Conservation (phyloP, 2,797 vertebrate species). For the Onychomys torridus region DNA sequence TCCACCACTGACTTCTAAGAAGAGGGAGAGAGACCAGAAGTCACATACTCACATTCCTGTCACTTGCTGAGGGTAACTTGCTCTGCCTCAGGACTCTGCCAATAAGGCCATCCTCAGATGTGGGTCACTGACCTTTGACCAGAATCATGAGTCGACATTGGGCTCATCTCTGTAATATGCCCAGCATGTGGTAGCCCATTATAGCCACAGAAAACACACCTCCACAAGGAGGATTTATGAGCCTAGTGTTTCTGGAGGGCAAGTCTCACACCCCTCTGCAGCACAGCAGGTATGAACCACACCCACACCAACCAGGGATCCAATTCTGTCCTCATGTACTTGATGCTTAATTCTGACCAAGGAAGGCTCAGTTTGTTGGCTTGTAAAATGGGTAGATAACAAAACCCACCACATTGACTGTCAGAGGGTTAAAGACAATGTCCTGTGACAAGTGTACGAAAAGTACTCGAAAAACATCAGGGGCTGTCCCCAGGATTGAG, state of each 20-base stretch:
- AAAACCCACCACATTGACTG: neutral
- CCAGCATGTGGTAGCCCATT: neutral
- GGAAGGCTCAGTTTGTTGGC: neutral
- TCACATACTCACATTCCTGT: neutral
- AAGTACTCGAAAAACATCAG: neutral
- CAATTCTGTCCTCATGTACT: neutral
- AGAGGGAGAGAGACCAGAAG: neutral
- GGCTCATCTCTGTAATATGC: neutral
- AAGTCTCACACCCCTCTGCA: accelerated
- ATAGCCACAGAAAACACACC: neutral
- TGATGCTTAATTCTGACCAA: neutral
- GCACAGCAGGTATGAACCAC: no score
- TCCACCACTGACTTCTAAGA: neutral
- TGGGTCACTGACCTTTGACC: neutral
- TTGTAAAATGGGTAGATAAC: neutral
- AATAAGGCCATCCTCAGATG: no score
- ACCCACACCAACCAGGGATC: neutral
- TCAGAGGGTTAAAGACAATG: neutral
- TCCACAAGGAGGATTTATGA: neutral
- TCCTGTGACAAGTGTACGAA: neutral
- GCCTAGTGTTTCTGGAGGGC: neutral
- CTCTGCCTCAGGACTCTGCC: neutral
- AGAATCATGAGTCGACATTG: neutral
- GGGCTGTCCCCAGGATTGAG: neutral
- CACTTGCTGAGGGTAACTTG: neutral